These are phyloP conservation scores for Anseranas semipalmata DNA, from an alignment of 2,113 vertebrate species.

Conservation along the genomic window DNA sequence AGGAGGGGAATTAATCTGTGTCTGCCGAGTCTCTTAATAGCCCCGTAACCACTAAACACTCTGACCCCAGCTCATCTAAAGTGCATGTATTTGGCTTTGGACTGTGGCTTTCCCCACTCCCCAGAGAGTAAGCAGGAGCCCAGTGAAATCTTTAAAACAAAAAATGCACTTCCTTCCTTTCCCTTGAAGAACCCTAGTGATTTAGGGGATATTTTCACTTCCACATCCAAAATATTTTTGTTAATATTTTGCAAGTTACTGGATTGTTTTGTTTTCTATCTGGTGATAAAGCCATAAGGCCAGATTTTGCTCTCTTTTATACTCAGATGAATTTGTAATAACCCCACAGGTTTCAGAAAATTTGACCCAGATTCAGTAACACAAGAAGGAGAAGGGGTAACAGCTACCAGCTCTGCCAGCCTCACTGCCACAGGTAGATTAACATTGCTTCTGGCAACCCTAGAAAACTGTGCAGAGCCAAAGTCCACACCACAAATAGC, in stretches of 20 bases:
- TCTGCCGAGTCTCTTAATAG: background rate
- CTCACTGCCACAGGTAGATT: background rate
- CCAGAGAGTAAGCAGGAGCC: background rate
- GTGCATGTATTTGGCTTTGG: accelerated
- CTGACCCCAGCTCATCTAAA: background rate
- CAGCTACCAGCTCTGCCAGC: background rate
- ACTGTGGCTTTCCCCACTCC: background rate
- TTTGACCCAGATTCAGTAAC: background rate
- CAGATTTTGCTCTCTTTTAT: background rate
- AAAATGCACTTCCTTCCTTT: background rate
- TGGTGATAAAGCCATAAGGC: background rate
- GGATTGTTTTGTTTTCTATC: background rate
- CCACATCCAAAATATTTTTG: background rate
- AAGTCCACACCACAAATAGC: constrained; percentile 19
- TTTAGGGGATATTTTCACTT: background rate
- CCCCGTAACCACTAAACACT: background rate
- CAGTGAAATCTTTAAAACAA: background rate
- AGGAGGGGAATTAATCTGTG: constrained; percentile 2
- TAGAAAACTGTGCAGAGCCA: background rate
- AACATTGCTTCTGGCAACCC: background rate
- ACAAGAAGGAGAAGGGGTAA: background rate
- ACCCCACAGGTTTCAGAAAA: background rate
- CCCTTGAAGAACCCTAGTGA: background rate
- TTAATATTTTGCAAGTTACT: background rate
- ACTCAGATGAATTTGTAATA: background rate